These are phyloP conservation scores for Rhogogaster chlorosoma DNA, from an alignment of 2,888 invertebrate species.

Conservation along the genomic window DNA sequence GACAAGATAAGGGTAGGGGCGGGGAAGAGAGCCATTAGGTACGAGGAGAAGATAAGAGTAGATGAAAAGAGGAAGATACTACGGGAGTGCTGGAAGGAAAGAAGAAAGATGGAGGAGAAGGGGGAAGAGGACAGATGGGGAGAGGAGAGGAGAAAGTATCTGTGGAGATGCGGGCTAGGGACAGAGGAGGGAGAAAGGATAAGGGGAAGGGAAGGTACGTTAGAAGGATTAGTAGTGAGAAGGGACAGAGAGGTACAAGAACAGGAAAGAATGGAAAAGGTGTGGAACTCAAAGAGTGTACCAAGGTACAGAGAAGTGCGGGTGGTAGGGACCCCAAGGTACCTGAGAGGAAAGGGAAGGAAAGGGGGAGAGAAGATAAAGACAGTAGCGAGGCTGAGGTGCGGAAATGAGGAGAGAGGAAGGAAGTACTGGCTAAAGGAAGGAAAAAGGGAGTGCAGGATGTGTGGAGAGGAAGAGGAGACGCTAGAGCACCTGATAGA, in stretches of 20 bases:
- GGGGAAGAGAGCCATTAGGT: too few species aligned
- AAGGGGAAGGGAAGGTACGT: conserved; percentile 38
- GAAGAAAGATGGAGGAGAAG: neutral
- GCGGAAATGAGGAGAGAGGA: conserved; percentile 44
- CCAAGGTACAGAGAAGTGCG: conserved; percentile 25
- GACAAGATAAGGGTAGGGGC: too few species aligned
- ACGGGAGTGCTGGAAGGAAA: conserved; percentile 25
- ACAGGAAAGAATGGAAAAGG: too few species aligned
- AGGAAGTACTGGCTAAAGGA: conserved; percentile 36
- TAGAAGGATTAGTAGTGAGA: conserved; percentile 26
- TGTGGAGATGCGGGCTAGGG: conserved; percentile 51
- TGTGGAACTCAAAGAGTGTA: conserved; percentile 1
- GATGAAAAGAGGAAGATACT: neutral
- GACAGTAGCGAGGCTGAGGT: conserved; percentile 35
- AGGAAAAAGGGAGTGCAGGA: neutral
- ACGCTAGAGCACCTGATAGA: too few species aligned
- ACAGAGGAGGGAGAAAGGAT: conserved; percentile 49
- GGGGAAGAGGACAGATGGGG: conserved; percentile 19
- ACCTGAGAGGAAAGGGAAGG: neutral
- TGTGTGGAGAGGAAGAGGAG: too few species aligned
- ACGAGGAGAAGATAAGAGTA: conserved; percentile 10
- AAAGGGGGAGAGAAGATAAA: too few species aligned
- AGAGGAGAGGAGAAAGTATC: conserved; percentile 48
- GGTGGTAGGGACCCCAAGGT: conserved; percentile 17
- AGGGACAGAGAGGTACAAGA: conserved; percentile 42